Evolutionary conservation across 2,797 vertebrate genomes (phyloP).

Genomic region (Protosalanx chinensis): DNA sequence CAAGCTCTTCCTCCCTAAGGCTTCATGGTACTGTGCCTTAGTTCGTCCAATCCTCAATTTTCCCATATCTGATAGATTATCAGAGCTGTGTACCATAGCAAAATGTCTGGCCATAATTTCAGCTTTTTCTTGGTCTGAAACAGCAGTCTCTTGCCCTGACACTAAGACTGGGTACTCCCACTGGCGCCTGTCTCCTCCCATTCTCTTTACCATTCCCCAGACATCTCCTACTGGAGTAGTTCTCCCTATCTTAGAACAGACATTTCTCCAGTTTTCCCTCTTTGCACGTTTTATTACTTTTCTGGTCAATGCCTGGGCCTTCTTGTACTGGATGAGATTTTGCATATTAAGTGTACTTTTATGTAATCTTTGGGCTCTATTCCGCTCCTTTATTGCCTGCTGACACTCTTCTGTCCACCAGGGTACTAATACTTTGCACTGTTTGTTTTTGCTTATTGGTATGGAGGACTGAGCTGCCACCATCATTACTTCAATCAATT

Average conservation of each 20-base stretch:
- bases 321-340: background rate
- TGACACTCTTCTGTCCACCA: background rate
- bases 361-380: background rate
- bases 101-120: constrained; percentile 1
- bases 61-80: too few species aligned
- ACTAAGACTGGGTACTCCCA: constrained; percentile 1
- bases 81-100: background rate
- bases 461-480: too few species aligned
- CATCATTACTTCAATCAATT: too few species aligned
- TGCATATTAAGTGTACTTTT: background rate
- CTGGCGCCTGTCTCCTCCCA: constrained; percentile 1
- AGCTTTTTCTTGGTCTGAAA: background rate
- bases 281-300: background rate
- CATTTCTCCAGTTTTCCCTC: background rate
- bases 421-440: too few species aligned
- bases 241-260: constrained; percentile 10
- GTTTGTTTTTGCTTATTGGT: too few species aligned
- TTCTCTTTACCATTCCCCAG: constrained; percentile 23
- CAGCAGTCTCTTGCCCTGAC: too few species aligned
- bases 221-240: constrained; percentile 10
- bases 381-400: background rate
- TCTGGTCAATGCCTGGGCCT: constrained; percentile 15
- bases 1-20: too few species aligned
- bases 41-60: too few species aligned
- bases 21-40: too few species aligned